Base-by-base conservation (phyloP, 1,140 invertebrate genomes). In the Orchestia grillus region DNA sequence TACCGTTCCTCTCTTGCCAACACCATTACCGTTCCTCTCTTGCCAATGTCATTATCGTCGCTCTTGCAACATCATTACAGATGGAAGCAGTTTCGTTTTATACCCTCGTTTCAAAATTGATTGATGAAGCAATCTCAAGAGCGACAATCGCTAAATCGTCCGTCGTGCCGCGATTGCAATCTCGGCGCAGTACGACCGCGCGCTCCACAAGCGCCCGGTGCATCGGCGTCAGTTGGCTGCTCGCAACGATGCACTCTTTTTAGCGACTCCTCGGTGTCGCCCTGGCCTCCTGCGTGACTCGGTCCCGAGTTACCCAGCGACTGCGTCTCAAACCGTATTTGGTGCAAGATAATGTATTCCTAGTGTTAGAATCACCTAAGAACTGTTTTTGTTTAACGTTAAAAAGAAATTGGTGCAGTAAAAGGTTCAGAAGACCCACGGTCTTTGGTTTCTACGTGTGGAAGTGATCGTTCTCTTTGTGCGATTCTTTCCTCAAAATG, bases 121-220 rank as follows among this genome's bases (percentile, higher is more conserved):
- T 94, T 94, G 92, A 94, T 94, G 92, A 94, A 45, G 92, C 92
- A 94, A 94, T 94, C 92, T 94, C 43, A 28, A 40, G 92, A 94
- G 92, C 44, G 92, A 94, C 92, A 94, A 94, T 94, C 92, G 8
- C 44, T 28, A 47, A 44, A 94, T 94, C 92, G 92, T 90, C 88
- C 88, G 88, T 90, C 92, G 44, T 40, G 44, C 92, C 92, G 92
- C 40, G 92, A 44, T 94, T 44, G 92, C 92, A 47, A 94, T 94
- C 92, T 94, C 11, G 23, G 43, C 92, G 44, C 92, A 44, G 44
- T 94, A 94, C 6, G 36, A 8, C 44, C 88, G n/a, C 15, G 36
- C 43, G 4, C 41, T 90, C 88, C 43, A 36, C 62, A 77, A 36
- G 1, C 11, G 62, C 36, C 62, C 28, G 62, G 11, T 23, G 15